phyloP scores from a whole-genome alignment of 2,113 vertebrate species.

The Scopus umbretta region DNA sequence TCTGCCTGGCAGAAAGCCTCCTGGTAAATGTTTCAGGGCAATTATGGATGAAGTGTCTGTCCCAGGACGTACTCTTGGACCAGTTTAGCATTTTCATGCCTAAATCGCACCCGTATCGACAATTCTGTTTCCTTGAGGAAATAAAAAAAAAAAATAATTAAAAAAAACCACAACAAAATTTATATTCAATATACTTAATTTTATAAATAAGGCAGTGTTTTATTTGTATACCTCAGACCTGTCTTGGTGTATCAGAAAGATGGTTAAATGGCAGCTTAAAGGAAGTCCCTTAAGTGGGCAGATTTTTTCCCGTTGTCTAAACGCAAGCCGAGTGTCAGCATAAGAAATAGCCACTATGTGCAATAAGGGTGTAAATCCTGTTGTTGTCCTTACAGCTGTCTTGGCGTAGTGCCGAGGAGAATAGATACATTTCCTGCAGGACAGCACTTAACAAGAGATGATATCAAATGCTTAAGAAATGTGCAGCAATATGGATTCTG shows the following conservation, averaged over 20 bases:
- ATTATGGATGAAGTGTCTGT: not conserved
- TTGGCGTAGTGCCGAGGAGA: not conserved
- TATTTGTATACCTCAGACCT: not conserved
- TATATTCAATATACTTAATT: not conserved
- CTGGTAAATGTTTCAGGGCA: not conserved
- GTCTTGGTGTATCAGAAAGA: not conserved
- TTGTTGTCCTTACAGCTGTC: not conserved
- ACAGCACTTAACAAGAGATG: not conserved
- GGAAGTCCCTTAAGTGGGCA: not conserved
- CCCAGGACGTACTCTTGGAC: not conserved
- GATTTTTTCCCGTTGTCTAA: not conserved
- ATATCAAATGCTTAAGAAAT: not conserved
- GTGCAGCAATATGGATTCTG: rapidly evolving
- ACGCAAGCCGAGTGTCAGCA: not conserved
- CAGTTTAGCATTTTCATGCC: not conserved
- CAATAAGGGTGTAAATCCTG: not conserved
- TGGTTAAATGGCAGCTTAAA: not conserved
- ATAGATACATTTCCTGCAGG: not conserved
- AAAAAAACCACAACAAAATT: too few relatives aligned
- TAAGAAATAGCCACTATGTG: not conserved
- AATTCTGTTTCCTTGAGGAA: not conserved
- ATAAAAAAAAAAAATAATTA: not conserved
- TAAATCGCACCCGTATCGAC: not conserved
- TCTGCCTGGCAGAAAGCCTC: not conserved
- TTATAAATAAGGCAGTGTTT: not conserved